Evolutionary conservation across 1,140 invertebrate species (phyloP), one percentile per base, ranked within the genome.

Genomic region (Drosophila pachea): DNA sequence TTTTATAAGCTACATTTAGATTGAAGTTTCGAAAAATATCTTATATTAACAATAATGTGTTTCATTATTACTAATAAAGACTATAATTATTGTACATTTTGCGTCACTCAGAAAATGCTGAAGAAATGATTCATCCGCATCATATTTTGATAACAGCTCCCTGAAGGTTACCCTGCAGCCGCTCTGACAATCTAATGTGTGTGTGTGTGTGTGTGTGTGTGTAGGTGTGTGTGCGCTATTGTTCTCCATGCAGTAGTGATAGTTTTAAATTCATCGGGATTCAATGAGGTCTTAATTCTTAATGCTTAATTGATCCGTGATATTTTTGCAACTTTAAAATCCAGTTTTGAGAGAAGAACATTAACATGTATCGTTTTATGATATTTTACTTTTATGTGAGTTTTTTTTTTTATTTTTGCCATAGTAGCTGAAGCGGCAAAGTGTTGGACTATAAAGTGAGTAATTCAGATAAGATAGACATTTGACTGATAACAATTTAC

Each of bases 391-490:
- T 14, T 14, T 16, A 43, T 43, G 5, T 3, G 12, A 6, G 12
- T 14, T 6, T 16, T 43, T 43, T 56, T 42, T 42, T 43, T 4
- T 56, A 29, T 66, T 52, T 12, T 52, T 31, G 12, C 12, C 9
- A 29, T 32, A 52, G 42, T 50, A 50, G 45, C 33, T 5, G 3
- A 9, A 33, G 55, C 42, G 31, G 12, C 31, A 16, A 48, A 45
- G 43, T 49, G 43, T 31, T 36, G 36, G 3, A 56, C 36, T 36
- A 35, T 50, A 45, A 16, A 52, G n/a, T 52, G 54, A 61, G 11
- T 59, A 48, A 50, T 5, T 33, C 22, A 45, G 69, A 72, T 72
- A 72, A 72, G 65, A 72, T 72, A 71, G 16, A 48, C 61, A 8
- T 52, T 35, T 12, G 8, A 52, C 49, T 52, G 68, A 70, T 70